Evolutionary conservation across 2,888 invertebrate species (phyloP).

Genomic region (Eupithecia exiguata): DNA sequence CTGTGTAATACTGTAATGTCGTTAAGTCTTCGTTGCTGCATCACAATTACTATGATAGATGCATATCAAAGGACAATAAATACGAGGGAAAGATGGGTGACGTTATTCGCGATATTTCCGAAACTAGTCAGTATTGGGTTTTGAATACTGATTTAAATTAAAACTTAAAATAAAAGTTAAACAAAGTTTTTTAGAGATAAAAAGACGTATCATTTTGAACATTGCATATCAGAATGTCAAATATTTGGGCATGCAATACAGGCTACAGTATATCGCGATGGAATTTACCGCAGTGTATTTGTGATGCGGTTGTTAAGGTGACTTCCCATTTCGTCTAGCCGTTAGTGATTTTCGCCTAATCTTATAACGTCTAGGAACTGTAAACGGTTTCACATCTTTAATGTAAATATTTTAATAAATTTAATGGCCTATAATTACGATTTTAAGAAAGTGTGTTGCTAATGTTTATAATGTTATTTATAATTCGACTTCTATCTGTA

Average conservation of each 20-base stretch:
- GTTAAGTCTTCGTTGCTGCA: slow-evolving; percentile 56
- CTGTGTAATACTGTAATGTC: slow-evolving; percentile 63
- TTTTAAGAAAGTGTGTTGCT: slow-evolving; percentile 76
- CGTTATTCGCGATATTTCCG: slow-evolving; percentile 11
- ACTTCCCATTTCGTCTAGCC: slow-evolving; percentile 63
- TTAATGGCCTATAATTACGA: slow-evolving; percentile 79
- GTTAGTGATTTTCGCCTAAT: slow-evolving; percentile 80
- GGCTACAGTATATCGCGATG: background rate
- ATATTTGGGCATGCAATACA: slow-evolving; percentile 11
- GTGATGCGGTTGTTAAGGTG: slow-evolving; percentile 43
- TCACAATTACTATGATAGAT: slow-evolving; percentile 43
- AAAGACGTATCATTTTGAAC: slow-evolving; percentile 25
- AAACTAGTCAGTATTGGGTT: slow-evolving; percentile 8
- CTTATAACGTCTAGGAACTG: slow-evolving; percentile 77
- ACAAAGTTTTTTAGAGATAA: slow-evolving; percentile 9
- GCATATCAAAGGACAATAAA: slow-evolving; percentile 36
- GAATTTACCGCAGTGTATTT: slow-evolving; percentile 23
- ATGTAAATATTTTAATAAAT: slow-evolving; percentile 81
- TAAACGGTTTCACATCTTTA: slow-evolving; percentile 77
- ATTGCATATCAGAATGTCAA: slow-evolving; percentile 19
- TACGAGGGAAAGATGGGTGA: slow-evolving; percentile 7
- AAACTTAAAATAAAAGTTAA: slow-evolving; percentile 7
- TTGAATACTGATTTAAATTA: slow-evolving; percentile 4
- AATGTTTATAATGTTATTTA: slow-evolving; percentile 69
- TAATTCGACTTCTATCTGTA: slow-evolving; percentile 66